A percentile compares a stretch with the other conserved stretches of the same genome.
Evolutionary conservation across 2,113 vertebrate species (phyloP).

Genomic region (Prolemur simus): DNA sequence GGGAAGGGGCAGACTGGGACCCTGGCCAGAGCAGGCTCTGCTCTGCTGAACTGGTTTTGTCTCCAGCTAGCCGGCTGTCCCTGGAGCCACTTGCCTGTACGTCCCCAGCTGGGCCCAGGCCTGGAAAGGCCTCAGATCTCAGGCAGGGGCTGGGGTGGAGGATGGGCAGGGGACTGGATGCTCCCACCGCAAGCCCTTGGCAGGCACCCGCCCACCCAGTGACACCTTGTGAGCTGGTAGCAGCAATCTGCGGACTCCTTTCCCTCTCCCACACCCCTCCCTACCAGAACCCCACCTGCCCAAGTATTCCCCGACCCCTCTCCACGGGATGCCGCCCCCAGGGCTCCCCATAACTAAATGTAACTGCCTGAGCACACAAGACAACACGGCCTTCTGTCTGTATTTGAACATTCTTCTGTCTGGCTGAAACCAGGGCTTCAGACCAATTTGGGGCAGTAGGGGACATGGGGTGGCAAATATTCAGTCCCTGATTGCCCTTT

Average conservation of each 20-base stretch:
- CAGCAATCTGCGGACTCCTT: not conserved
- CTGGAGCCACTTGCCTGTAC: not conserved
- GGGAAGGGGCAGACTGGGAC: not conserved
- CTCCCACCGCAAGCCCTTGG: not conserved
- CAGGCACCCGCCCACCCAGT: not conserved
- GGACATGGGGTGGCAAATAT: not conserved
- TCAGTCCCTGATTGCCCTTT: no score
- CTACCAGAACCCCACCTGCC: not conserved
- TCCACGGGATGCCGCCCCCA: accelerated
- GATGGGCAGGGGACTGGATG: not conserved
- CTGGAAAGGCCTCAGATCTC: not conserved
- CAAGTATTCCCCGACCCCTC: not conserved
- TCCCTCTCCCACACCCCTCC: not conserved
- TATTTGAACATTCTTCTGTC: not conserved
- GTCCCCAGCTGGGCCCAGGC: not conserved
- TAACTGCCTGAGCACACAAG: no score
- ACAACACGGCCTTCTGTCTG: not conserved
- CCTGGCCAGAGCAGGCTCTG: slow-evolving; percentile 1
- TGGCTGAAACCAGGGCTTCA: not conserved
- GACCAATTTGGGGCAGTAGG: not conserved
- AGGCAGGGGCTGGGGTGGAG: not conserved
- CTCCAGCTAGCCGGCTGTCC: not conserved
- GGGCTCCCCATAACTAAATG: not conserved
- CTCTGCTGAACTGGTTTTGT: slow-evolving; percentile 63
- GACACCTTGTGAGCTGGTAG: not conserved